These are phyloP conservation scores for Vanessa atalanta DNA, from an alignment of 1,140 invertebrate species.

Conservation along the genomic window DNA sequence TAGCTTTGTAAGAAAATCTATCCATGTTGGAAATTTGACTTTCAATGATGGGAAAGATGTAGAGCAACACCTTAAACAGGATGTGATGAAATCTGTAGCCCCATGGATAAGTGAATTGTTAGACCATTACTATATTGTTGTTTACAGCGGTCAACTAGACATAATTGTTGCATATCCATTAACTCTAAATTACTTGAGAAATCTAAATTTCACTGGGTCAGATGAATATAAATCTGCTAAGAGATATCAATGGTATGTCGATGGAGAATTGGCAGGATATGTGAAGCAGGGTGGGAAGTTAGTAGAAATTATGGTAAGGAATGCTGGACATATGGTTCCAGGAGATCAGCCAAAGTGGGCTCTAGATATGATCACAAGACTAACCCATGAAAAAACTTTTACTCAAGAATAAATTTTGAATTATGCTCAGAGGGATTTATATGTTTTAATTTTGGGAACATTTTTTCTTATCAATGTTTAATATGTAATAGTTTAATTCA, in stretches of 20 bases:
- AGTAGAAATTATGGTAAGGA: constrained; percentile 89
- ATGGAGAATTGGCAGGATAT: constrained; percentile 88
- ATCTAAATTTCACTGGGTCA: constrained; percentile 85
- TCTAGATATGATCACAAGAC: constrained; percentile 88
- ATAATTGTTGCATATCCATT: constrained; percentile 91
- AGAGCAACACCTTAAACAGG: constrained; percentile 85
- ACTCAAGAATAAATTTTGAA: constrained; percentile 19
- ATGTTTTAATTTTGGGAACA: background rate
- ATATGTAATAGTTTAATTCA: too few species aligned
- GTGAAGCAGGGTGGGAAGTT: constrained; percentile 87
- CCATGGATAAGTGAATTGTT: constrained; percentile 87
- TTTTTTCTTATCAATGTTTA: background rate
- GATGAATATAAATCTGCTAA: constrained; percentile 84
- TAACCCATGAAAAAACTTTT: constrained; percentile 84
- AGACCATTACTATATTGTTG: constrained; percentile 85
- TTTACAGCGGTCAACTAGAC: constrained; percentile 93
- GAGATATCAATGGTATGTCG: constrained; percentile 86
- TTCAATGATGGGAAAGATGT: constrained; percentile 84
- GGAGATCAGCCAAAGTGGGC: constrained; percentile 90
- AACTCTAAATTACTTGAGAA: constrained; percentile 86
- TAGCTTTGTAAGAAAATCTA: constrained; percentile 83
- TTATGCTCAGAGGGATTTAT: background rate
- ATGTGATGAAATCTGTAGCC: constrained; percentile 92
- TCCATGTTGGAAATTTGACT: constrained; percentile 91
- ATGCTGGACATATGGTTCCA: constrained; percentile 93